Percentiles rank a stretch among this genome's conserved stretches.
phyloP scores from a whole-genome alignment of 1,140 invertebrate genomes.

The Oscheius sp. region DNA sequence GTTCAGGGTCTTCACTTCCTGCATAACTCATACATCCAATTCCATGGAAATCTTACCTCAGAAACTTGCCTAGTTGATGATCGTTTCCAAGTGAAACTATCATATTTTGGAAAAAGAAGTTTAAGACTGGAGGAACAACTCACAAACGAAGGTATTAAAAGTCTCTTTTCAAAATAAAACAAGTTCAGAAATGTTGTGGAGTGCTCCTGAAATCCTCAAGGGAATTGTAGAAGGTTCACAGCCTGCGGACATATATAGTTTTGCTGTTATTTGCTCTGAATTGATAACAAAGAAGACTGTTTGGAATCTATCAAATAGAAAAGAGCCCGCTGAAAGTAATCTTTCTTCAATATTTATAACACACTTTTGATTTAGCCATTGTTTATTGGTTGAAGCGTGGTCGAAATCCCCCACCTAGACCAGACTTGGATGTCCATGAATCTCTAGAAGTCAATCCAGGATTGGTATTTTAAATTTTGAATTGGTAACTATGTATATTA shows the following conservation, averaged over 20 bases:
- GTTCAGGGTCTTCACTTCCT: constrained; percentile 32
- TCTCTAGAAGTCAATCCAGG: constrained; percentile 45
- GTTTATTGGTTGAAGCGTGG: constrained; percentile 46
- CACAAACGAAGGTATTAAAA: constrained; percentile 23
- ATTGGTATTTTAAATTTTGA: constrained; percentile 22
- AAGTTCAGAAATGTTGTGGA: constrained; percentile 72
- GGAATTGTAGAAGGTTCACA: constrained; percentile 38
- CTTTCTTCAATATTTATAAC: background rate
- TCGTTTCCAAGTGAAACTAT: constrained; percentile 35
- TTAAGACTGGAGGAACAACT: background rate
- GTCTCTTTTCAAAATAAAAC: background rate
- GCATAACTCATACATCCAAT: constrained; percentile 22
- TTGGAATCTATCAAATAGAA: constrained; percentile 43
- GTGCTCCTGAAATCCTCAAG: constrained; percentile 82
- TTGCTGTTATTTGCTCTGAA: constrained; percentile 58
- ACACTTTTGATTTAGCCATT: constrained; percentile 42
- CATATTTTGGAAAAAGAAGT: constrained; percentile 23
- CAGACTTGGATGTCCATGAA: constrained; percentile 29
- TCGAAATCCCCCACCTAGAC: constrained; percentile 31
- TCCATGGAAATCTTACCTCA: constrained; percentile 33
- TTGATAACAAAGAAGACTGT: constrained; percentile 63
- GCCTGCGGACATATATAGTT: constrained; percentile 54
- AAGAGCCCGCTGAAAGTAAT: constrained; percentile 23
- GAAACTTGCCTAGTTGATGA: constrained; percentile 37
- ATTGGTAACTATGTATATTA: background rate